phyloP scores from a whole-genome alignment of 1,140 invertebrate genomes.

The Sitophilus oryzae region DNA sequence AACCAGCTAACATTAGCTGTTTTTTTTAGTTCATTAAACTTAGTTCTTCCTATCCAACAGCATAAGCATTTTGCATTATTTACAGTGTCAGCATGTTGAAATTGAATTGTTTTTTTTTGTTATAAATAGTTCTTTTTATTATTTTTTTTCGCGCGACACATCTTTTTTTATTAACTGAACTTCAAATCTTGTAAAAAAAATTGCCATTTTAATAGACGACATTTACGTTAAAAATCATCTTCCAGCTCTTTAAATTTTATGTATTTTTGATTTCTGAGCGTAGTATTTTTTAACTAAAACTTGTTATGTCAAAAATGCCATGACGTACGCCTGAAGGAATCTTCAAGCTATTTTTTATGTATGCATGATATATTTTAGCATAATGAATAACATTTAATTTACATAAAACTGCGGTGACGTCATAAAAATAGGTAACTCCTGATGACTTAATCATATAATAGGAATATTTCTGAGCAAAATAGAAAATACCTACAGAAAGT shows the following conservation, averaged over 20 bases:
- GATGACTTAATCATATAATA: too few species aligned
- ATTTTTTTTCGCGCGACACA: too few species aligned
- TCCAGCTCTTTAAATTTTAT: neutral
- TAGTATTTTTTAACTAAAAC: neutral
- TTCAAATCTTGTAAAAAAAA: too few species aligned
- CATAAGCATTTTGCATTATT: too few species aligned
- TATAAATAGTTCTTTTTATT: too few species aligned
- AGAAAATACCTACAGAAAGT: neutral
- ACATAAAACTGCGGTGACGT: neutral
- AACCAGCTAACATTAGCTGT: neutral
- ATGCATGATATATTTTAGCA: neutral
- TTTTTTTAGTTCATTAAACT: neutral
- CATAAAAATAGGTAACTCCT: too few species aligned
- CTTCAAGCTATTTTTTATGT: neutral
- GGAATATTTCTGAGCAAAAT: neutral
- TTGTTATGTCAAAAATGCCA: neutral
- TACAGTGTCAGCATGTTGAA: too few species aligned
- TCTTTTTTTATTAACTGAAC: too few species aligned
- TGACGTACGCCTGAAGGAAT: neutral
- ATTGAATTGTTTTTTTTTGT: too few species aligned
- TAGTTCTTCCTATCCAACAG: too few species aligned
- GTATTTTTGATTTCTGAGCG: neutral
- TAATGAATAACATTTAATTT: neutral
- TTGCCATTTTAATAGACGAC: neutral
- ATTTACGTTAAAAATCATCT: neutral